Evolutionary conservation across 2,113 vertebrate genomes (phyloP).

Genomic region (Syngnathoides biaculeatus): DNA sequence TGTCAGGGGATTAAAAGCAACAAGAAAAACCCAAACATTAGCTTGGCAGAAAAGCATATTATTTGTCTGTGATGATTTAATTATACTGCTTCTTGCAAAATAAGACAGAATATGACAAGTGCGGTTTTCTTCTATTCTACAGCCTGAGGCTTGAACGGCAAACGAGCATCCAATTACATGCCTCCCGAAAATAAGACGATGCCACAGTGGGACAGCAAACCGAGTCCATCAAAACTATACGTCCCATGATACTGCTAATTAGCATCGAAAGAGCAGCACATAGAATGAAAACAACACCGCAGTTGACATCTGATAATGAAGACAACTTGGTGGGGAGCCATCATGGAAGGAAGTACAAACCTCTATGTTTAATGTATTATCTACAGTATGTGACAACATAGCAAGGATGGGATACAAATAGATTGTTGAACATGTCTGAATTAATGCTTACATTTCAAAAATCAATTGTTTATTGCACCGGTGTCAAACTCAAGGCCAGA

Average conservation of each 20-base stretch:
- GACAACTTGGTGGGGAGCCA: no score
- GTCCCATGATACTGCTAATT: constrained; percentile 10
- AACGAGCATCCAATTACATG: constrained; percentile 57
- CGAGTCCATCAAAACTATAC: constrained; percentile 11
- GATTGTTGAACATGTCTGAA: no score
- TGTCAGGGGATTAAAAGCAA: constrained; percentile 7
- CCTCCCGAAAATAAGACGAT: constrained; percentile 52
- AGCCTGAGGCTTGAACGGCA: constrained; percentile 45
- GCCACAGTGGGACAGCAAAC: constrained; percentile 34
- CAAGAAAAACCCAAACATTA: neutral
- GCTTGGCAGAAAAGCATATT: neutral
- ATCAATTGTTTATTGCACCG: no score
- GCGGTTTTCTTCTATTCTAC: constrained; percentile 20
- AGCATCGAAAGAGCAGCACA: neutral
- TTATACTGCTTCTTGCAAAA: constrained; percentile 13
- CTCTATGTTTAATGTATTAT: no score
- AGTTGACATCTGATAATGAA: no score
- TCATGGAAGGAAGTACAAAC: no score
- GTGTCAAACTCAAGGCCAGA: no score
- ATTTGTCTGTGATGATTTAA: neutral
- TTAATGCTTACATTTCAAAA: no score
- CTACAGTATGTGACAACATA: no score
- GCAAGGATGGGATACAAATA: no score
- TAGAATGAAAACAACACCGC: neutral
- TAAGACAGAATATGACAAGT: constrained; percentile 41